Evolutionary conservation across 2,113 vertebrate species (phyloP).

Genomic region (Engystomops pustulosus): DNA sequence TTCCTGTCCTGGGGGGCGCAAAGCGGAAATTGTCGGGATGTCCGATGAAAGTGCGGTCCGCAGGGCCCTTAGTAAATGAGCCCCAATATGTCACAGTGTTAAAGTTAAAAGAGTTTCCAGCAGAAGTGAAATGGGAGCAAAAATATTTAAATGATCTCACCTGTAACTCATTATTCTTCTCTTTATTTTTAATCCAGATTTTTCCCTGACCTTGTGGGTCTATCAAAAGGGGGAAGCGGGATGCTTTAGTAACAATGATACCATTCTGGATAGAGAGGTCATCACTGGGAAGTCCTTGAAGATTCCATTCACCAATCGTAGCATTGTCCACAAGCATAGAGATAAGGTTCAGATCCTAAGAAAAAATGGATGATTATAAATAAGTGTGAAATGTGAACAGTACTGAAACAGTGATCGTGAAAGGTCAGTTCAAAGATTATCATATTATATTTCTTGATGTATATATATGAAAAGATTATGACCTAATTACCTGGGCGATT

Average conservation of each 20-base stretch:
- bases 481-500: no score
- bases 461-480: no score
- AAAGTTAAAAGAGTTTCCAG: no score
- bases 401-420: no score
- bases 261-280: slow-evolving; percentile 87
- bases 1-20: no score
- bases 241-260: slow-evolving; percentile 83
- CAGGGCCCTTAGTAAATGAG: no score
- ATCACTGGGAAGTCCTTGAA: slow-evolving; percentile 83
- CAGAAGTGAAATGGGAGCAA: no score
- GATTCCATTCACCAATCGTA: slow-evolving; percentile 82
- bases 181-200: slow-evolving; percentile 84
- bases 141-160: slow-evolving; percentile 61
- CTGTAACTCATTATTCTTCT: slow-evolving; percentile 79
- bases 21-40: no score
- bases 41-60: no score
- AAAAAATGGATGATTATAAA: no score
- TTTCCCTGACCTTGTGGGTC: slow-evolving; percentile 88
- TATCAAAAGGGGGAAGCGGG: slow-evolving; percentile 83
- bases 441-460: not conserved
- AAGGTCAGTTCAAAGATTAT: not conserved
- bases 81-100: no score
- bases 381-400: no score
- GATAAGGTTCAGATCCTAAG: slow-evolving; percentile 80
- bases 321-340: slow-evolving; percentile 80